Evolutionary conservation across 2,113 vertebrate species (phyloP), one percentile per base, ranked within the genome.

Genomic region (Semicossyphus pulcher): DNA sequence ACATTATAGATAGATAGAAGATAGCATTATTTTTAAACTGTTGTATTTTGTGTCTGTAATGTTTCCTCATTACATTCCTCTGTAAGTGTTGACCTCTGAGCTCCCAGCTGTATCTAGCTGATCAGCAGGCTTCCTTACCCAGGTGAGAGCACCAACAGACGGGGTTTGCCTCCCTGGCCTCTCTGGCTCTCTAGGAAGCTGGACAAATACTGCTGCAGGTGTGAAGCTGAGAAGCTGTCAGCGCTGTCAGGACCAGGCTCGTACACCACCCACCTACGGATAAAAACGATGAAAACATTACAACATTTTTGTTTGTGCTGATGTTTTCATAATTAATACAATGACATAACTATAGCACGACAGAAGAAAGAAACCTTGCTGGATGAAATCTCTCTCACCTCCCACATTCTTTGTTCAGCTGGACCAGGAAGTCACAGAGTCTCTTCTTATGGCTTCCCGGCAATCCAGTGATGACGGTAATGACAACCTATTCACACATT

Each of bases 161-260:
- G 92, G 49, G 71, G 88, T 61, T 91, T 95, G 83, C 89, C 31
- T 0, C 79, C 85, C 0, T 63, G 86, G 59, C 82, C 93, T 61
- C 92, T 93, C 60, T 93, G 95, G 66, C 92, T 94, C 81, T 95
- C 92, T 70, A 96, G 80, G 76, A 96, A 89, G 64, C 80, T 88
- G 3, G 95, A 92, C 69, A 99, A 93, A 89, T 93, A 97, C 37
- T 92, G 92, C 73, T 98, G 96, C 76, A 99, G 95, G 78, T 97
- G 95, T 21, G 91, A 91, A 8, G 95, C 94, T 76, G 94, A 96
- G 88, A 98, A 97, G 70, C 94, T 93, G 25, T 95, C 92, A 0
- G 93, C 90, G 12, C 95, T 93, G 8, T 97, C 96, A 86, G 91
- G 80, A 44, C 92, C 89, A 26, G 97, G 94, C 1, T 92, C 87